Base-by-base conservation (phyloP, 2,113 vertebrate genomes). In the Centrocercus urophasianus region DNA sequence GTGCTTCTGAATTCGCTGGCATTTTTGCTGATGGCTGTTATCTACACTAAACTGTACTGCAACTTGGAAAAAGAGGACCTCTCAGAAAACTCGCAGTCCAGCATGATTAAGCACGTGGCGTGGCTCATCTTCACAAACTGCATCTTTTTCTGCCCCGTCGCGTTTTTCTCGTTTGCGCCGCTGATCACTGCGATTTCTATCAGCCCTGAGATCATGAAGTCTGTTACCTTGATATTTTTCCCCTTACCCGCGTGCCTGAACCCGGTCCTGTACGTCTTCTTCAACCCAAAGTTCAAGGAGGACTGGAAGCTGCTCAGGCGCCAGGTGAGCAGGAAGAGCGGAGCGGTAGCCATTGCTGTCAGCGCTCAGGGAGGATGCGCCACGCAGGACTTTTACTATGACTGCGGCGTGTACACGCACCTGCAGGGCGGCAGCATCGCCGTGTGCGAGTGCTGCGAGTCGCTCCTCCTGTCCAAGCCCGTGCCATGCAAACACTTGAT, bases 121-220 rank as follows among this genome's bases (percentile, higher is more conserved):
- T 99, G 99, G 99, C 98, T 99, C 3, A 99, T 99, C 96, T 99
- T 99, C 97, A 99, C 99, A 48, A 99, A 99, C 94, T 99, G 99
- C 97, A 99, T 99, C 96, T 99, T 99, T 83, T 99, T 99, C 98
- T 99, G 99, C 95, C 99, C 99, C 0, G 99, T 99, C 57, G 99
- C 99, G 0, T 99, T 99, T 28, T 99, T 99, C 97, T 99, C 99
- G 1, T 99, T 99, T 34, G 98, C 99, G 4, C 99, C 99, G 0
- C 77, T 99, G 83, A 97, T 99, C 96, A 98, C 99, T 0, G 98
- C 98, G 0, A 97, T 98, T 56, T 98, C 98, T 1, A 98, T 99
- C 64, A 99, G 99, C 91, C 99, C 99, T 0, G 99, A 99, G 89
- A 99, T 99, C 63, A 99, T 98, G 97, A 99, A 99, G 96, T 99